phyloP scores from a whole-genome alignment of 2,888 invertebrate genomes.

The Brachyopa scutellaris region DNA sequence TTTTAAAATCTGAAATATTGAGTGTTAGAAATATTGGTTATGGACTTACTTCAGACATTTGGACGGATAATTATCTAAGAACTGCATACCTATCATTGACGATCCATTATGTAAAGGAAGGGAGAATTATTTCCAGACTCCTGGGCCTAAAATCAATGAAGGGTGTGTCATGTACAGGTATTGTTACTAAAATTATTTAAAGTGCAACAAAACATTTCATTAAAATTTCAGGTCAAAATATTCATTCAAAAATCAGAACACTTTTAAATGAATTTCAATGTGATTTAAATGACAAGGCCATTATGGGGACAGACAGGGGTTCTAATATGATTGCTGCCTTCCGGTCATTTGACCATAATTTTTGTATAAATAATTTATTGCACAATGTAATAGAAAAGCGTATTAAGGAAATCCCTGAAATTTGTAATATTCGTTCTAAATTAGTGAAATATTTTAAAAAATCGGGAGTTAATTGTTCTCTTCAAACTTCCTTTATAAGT shows the following conservation, averaged over 20 bases:
- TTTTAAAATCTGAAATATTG: conserved; percentile 50
- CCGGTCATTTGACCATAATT: conserved; percentile 24
- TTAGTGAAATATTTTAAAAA: conserved; percentile 42
- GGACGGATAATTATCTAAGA: conserved; percentile 58
- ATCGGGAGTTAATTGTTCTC: conserved; percentile 20
- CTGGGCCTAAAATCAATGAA: conserved; percentile 56
- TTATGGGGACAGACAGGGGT: conserved; percentile 44
- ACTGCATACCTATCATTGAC: conserved; percentile 58
- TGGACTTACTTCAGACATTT: conserved; percentile 64
- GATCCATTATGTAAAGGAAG: conserved; percentile 61
- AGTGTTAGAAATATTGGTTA: conserved; percentile 57
- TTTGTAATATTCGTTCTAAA: conserved; percentile 13
- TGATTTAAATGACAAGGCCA: conserved; percentile 7
- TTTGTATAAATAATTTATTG: conserved; percentile 41
- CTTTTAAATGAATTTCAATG: conserved; percentile 55
- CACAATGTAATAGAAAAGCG: conserved; percentile 36
- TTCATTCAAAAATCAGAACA: conserved; percentile 44
- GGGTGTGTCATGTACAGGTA: conserved; percentile 31
- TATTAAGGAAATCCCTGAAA: conserved; percentile 27
- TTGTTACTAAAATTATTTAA: conserved; percentile 39
- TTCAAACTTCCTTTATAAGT: too few relatives aligned
- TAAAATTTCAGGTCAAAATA: conserved; percentile 51
- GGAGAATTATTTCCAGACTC: conserved; percentile 53
- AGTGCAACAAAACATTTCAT: conserved; percentile 20
- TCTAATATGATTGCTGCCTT: conserved; percentile 46